Conservation (phyloP, 2,888 invertebrate genomes). For the Hipparchia semele region DNA sequence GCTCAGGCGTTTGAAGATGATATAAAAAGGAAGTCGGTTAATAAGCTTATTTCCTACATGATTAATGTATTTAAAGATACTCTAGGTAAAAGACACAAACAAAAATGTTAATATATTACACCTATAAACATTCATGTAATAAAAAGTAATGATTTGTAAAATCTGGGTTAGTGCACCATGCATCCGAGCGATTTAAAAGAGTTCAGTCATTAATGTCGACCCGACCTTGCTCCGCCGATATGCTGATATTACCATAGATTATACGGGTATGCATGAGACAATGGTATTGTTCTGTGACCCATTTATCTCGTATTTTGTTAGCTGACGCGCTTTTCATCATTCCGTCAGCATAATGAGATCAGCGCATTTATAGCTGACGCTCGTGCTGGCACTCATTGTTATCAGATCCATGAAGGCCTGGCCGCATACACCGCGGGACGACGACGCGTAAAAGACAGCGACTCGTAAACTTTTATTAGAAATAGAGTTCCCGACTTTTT, state of each 20-base stretch:
- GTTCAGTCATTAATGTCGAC: slow-evolving; percentile 20
- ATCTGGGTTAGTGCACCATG: slow-evolving; percentile 14
- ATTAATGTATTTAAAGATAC: no score
- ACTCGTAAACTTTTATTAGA: no score
- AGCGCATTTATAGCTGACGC: slow-evolving; percentile 43
- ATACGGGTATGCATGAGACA: slow-evolving; percentile 44
- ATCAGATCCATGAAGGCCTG: slow-evolving; percentile 19
- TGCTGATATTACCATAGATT: slow-evolving; percentile 33
- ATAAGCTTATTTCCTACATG: no score
- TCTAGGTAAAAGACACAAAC: no score
- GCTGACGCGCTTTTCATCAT: slow-evolving; percentile 62
- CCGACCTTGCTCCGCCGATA: slow-evolving; percentile 34
- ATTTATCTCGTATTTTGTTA: slow-evolving; percentile 59
- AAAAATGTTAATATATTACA: no score
- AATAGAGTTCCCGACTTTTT: no score
- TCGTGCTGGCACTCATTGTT: slow-evolving; percentile 34
- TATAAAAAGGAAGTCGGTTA: no score
- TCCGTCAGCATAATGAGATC: slow-evolving; percentile 64
- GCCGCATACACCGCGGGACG: no score
- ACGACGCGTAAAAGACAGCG: no score
- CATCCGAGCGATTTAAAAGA: background rate
- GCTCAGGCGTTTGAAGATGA: no score
- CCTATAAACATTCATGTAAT: background rate
- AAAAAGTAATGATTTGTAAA: slow-evolving; percentile 2
- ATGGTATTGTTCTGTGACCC: slow-evolving; percentile 54